These are phyloP conservation scores for Gopherus flavomarginatus DNA, from an alignment of 2,113 vertebrate species.

Conservation along the genomic window DNA sequence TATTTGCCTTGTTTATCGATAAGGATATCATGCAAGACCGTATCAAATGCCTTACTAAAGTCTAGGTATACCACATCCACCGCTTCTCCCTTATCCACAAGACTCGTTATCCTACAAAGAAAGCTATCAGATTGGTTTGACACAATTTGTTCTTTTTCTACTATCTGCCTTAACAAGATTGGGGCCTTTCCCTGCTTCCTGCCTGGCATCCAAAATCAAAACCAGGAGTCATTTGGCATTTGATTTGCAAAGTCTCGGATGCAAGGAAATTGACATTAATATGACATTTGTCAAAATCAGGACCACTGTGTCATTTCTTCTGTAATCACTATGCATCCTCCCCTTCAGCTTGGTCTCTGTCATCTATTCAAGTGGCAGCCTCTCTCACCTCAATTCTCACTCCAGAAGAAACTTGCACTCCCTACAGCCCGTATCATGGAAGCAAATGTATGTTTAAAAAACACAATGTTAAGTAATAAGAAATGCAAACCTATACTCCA, in stretches of 20 bases:
- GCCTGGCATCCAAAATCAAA: accelerated
- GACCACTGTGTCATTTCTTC: not conserved
- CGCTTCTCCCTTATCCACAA: too few species aligned
- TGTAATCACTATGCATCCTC: not conserved
- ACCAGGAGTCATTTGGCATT: accelerated
- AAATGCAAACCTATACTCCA: not conserved
- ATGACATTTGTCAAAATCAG: not conserved
- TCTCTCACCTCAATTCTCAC: not conserved
- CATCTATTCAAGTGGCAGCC: not conserved
- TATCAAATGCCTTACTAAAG: too few species aligned
- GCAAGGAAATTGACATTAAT: not conserved
- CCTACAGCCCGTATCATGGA: not conserved
- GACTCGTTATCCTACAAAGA: too few species aligned
- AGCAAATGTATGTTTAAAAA: not conserved
- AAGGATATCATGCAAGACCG: too few species aligned
- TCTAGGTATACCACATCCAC: too few species aligned
- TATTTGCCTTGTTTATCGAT: too few species aligned
- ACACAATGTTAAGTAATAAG: not conserved
- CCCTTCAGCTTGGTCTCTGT: not conserved
- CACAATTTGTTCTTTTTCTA: not conserved
- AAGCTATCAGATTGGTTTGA: too few species aligned
- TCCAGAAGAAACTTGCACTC: not conserved
- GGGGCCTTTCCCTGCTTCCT: not conserved
- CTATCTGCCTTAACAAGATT: slow-evolving; percentile 28
- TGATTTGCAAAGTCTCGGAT: not conserved